Evolutionary conservation across 2,113 vertebrate genomes (phyloP).

Genomic region (Oreochromis niloticus): DNA sequence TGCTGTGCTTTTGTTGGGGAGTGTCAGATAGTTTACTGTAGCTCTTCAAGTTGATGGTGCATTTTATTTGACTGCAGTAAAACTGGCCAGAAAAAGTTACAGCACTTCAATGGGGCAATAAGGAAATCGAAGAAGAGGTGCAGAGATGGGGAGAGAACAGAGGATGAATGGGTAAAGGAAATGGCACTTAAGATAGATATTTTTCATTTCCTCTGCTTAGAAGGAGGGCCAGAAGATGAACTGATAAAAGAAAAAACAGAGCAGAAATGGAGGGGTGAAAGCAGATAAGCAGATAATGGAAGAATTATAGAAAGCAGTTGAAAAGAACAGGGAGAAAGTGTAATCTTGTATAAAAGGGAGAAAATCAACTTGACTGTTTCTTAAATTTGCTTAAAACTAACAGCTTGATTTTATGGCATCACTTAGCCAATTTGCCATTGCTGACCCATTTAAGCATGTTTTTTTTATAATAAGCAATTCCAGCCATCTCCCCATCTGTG

Average conservation of each 20-base stretch:
- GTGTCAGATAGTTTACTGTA: slow-evolving; percentile 2
- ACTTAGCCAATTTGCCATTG: neutral
- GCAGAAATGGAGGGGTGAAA: neutral
- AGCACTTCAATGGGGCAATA: neutral
- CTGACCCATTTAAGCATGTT: neutral
- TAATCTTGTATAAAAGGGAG: neutral
- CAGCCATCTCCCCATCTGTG: neutral
- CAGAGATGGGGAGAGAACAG: neutral
- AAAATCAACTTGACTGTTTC: neutral
- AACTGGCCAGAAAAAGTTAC: slow-evolving; percentile 14
- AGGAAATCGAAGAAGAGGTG: neutral
- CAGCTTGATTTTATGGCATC: neutral
- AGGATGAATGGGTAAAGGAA: neutral
- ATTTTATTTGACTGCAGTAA: slow-evolving; percentile 32
- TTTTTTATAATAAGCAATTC: neutral
- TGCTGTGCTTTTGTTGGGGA: neutral
- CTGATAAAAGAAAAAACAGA: neutral
- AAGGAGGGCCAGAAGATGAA: neutral
- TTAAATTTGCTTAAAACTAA: neutral
- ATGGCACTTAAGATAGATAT: neutral
- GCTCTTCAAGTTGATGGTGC: slow-evolving; percentile 8
- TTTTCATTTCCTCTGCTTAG: neutral
- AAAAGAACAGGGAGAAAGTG: neutral
- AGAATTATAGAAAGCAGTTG: neutral
- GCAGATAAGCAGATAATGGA: neutral